Evolutionary conservation across 2,113 vertebrate species (phyloP), one percentile per base, ranked within the genome.

Genomic region (Seriola rivoliana): DNA sequence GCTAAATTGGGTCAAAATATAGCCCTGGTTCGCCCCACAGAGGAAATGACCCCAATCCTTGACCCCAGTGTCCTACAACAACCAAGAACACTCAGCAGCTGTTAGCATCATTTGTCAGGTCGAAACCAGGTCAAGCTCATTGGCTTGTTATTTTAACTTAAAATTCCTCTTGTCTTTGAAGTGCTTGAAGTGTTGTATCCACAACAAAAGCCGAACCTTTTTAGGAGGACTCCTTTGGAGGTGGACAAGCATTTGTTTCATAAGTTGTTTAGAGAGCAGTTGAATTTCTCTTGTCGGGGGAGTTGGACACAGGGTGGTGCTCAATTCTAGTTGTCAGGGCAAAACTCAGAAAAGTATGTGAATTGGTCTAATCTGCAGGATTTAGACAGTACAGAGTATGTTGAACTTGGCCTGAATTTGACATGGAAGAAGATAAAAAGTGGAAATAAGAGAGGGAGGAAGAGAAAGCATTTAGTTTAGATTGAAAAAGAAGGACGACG

Each of bases 41-140:
- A 85, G 82, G 75, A 89, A 76, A 63, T 34, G 71, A 90, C 69
- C 79, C 75, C 9, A 3, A 44, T 82, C 52, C 79, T 75, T 75
- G 77, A 89, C 87, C 85, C 58, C 34, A 2, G 71, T 57, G 78
- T 87, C 80, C 65, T 25, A 52, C 66, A 81, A 6, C 69, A 71
- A 77, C 58, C 8, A 3, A 44, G 72, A 88, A 74, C 86, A 82
- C 75, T 82, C 86, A 81, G 88, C 84, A 85, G 80, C 81, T 85
- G 86, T 85, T 89, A 82, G 79, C 81, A 81, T 86, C 81, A 90
- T 68, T 66, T 57, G 59, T 77, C 55, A 50, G 82, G 78, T 83
- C 80, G 66, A 50, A 84, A 75, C 4, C 77, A 87, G 87, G 85
- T 90, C 62, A 82, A 78, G 75, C 89, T 85, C 80, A 84, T 80